These are phyloP conservation scores for Phaenicophaeus curvirostris DNA, from an alignment of 2,797 vertebrate genomes.

Conservation along the genomic window DNA sequence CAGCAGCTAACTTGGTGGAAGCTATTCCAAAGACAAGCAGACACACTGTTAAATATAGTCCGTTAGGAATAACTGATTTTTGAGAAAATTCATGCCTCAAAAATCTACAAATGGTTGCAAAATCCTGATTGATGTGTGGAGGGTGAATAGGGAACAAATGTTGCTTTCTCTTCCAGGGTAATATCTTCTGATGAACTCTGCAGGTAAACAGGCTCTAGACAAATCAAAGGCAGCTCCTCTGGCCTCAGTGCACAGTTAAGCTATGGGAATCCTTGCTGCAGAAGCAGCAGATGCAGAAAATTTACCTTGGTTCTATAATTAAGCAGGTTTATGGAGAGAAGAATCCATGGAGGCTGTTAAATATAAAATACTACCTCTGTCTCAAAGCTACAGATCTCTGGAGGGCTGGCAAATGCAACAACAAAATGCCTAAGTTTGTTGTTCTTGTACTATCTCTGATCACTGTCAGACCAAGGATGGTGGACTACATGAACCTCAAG, in stretches of 20 bases:
- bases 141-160: background rate
- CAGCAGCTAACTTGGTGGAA: background rate
- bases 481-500: background rate
- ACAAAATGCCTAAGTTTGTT: background rate
- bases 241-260: fast-evolving
- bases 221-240: background rate
- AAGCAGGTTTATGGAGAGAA: background rate
- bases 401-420: background rate
- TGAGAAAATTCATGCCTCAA: background rate
- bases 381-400: background rate
- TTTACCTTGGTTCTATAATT: background rate
- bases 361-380: background rate
- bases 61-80: background rate
- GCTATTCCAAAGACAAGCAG: background rate
- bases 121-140: background rate
- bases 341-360: background rate
- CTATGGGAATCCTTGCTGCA: background rate
- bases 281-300: background rate
- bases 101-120: background rate
- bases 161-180: background rate
- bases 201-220: background rate
- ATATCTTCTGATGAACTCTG: background rate
- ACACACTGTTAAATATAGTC: background rate
- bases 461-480: background rate
- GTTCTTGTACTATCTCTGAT: background rate